Percentiles rank a stretch among this genome's conserved stretches.
phyloP scores from a whole-genome alignment of 2,113 vertebrate species.

The Odocoileus virginianus region DNA sequence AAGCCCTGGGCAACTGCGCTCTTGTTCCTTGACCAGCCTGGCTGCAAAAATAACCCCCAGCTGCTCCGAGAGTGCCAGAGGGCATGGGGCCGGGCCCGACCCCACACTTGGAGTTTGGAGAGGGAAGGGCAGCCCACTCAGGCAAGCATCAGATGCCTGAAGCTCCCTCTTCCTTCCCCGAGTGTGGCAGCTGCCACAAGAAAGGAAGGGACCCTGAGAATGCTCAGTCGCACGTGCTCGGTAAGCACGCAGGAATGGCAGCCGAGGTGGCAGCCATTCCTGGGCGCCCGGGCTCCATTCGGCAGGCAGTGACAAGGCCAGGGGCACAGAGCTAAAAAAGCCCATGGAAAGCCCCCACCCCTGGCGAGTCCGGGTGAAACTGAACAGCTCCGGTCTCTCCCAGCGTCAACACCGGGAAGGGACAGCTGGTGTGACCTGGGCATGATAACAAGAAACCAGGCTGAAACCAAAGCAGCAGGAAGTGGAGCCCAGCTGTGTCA shows the following conservation, averaged over 20 bases:
- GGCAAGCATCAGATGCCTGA: slow-evolving; percentile 35
- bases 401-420: background rate
- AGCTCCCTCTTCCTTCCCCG: slow-evolving; percentile 14
- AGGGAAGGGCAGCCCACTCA: slow-evolving; percentile 63
- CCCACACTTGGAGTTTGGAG: slow-evolving; percentile 2
- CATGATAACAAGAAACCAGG: background rate
- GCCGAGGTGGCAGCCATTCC: slow-evolving; percentile 44
- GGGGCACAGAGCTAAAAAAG: background rate
- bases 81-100: background rate
- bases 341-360: slow-evolving; percentile 37
- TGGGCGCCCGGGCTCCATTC: background rate
- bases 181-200: slow-evolving; percentile 51
- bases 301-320: background rate
- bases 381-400: background rate
- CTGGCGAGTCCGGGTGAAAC: background rate
- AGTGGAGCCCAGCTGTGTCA: background rate
- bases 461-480: background rate
- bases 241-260: slow-evolving; percentile 37
- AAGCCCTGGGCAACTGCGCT: slow-evolving; percentile 47
- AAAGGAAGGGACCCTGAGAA: background rate
- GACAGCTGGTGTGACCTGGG: background rate
- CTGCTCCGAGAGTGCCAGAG: slow-evolving; percentile 53
- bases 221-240: background rate
- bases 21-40: slow-evolving; percentile 28
- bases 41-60: slow-evolving; percentile 71